A percentile compares a stretch with the other conserved stretches of the same genome.
Conservation (phyloP, 2,888 invertebrate species). For the Eutolmus rufibarbis region DNA sequence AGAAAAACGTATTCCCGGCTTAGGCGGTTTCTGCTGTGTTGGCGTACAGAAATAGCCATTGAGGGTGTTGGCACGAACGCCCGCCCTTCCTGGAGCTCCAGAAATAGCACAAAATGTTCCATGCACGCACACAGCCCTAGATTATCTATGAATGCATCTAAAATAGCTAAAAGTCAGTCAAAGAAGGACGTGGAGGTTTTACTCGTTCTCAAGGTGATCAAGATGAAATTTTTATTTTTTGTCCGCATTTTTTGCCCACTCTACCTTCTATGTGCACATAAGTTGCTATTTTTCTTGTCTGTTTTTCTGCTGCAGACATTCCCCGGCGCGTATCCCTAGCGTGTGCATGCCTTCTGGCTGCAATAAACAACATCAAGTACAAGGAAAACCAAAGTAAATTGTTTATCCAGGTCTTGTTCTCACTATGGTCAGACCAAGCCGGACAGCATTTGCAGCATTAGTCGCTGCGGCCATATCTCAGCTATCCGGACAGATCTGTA, state of each 20-base stretch:
- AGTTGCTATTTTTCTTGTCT: background rate
- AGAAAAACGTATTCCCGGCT: background rate
- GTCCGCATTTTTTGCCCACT: background rate
- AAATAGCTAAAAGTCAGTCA: conserved; percentile 28
- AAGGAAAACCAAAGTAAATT: conserved; percentile 37
- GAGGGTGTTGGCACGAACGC: conserved; percentile 3
- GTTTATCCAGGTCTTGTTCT: conserved; percentile 38
- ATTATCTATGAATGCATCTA: background rate
- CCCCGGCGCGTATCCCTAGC: background rate
- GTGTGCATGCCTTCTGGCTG: conserved; percentile 13
- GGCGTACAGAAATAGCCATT: conserved; percentile 6
- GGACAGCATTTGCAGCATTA: conserved; percentile 30
- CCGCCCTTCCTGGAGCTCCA: conserved; percentile 13
- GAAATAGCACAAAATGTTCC: background rate
- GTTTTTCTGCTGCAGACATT: background rate
- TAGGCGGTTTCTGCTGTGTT: background rate
- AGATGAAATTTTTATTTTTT: conserved; percentile 37
- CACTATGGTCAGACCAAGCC: conserved; percentile 18
- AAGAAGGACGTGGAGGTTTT: conserved; percentile 36
- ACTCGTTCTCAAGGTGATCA: conserved; percentile 36
- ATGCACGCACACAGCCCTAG: background rate
- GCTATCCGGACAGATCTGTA: conserved; percentile 29
- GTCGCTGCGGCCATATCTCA: background rate
- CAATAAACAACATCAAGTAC: conserved; percentile 31
- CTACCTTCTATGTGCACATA: background rate